Conservation (phyloP, 2,113 vertebrate genomes). For the Hippolais icterina region DNA sequence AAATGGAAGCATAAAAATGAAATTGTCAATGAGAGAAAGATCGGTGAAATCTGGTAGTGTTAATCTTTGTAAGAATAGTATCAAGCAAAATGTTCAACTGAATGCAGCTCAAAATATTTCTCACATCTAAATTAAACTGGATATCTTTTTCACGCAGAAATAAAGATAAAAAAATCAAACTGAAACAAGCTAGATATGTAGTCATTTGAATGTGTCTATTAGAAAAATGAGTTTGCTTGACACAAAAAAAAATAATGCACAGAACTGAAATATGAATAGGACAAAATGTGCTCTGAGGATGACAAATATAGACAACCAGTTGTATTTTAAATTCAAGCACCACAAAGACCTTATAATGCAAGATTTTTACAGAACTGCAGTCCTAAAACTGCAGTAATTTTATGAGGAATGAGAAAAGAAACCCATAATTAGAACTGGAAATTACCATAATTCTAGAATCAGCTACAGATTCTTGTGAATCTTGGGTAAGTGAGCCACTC, state of each 20-base stretch:
- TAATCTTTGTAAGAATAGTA: not conserved
- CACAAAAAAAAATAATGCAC: not conserved
- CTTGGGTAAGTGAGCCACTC: not conserved
- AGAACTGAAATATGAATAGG: not conserved
- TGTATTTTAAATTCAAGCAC: not conserved
- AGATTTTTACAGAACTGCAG: not conserved
- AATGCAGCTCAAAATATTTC: not conserved
- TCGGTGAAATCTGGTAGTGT: not conserved
- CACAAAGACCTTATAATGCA: not conserved
- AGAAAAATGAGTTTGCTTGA: not conserved
- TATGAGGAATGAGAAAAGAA: not conserved
- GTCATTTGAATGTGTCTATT: not conserved
- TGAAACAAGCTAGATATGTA: not conserved
- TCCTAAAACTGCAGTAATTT: not conserved
- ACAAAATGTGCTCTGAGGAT: not conserved
- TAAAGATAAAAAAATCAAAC: not conserved
- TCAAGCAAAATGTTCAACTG: not conserved
- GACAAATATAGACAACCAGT: not conserved
- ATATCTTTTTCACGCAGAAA: not conserved
- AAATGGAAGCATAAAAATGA: not conserved
- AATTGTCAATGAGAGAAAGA: not conserved
- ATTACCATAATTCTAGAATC: not conserved
- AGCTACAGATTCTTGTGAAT: not conserved
- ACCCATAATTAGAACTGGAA: not conserved
- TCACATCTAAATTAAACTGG: not conserved